Evolutionary conservation across 2,113 vertebrate genomes (phyloP), one percentile per base, ranked within the genome.

Genomic region (Aramus guarauna): DNA sequence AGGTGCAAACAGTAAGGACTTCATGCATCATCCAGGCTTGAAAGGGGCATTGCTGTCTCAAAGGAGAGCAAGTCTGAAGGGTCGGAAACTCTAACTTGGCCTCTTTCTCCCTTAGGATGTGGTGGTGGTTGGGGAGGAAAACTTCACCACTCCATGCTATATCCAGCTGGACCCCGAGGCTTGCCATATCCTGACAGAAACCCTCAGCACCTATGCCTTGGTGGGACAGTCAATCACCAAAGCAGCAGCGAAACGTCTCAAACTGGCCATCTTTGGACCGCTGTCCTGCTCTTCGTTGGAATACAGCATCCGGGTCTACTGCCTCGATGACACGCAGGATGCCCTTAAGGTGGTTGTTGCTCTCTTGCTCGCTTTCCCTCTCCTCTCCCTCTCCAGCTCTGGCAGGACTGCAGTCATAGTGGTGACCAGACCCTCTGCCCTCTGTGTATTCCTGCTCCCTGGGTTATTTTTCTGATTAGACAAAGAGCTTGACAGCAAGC

Each of bases 71-170:
- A 9, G 19, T 83, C 52, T 73, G 59, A 80, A 50, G 41, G 1
- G 5, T 21, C 1, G 1, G 22, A 16, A 58, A 32, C n/a, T 43
- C 41, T 95, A 87, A 97, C 64, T 73, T 59, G 74, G 17, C 23
- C 11, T 93, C 13, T 93, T 88, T 88, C 22, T 77, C 39, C 77
- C 47, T 4, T 96, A 99, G 99, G 99, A 99, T 32, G 98, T 99
- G 78, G 99, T 99, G 67, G 98, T 99, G 27, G 99, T 99, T 0
- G 99, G 99, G 74, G 99, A 99, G 89, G 99, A 99, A 87, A 99
- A 99, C 97, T 99, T 99, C 96, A 99, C 99, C 30, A 99, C 99
- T 5, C 99, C 99, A 0, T 99, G 99, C 97, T 99, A 99, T 87
- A 98, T 99, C 89, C 99, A 99, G 97, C 97, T 99, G 98, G 99